Conservation (phyloP, 2,797 vertebrate genomes). For the Selene dorsalis region DNA sequence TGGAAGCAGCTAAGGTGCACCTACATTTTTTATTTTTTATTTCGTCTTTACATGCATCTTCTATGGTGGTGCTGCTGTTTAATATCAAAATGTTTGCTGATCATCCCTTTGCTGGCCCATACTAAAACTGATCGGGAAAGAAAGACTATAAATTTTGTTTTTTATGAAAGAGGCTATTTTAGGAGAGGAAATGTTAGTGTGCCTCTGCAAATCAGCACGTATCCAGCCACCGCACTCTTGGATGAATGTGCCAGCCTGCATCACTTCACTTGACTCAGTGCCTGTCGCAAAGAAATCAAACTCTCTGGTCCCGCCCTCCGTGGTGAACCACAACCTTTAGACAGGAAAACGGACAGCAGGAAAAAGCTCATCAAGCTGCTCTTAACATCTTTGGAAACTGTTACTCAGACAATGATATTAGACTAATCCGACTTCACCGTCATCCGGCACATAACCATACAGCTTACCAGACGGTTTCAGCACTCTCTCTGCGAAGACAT, state of each 20-base stretch:
- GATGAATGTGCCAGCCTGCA: conserved; percentile 61
- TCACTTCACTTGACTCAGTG: conserved; percentile 69
- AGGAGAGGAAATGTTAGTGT: conserved; percentile 47
- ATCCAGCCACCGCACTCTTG: conserved; percentile 54
- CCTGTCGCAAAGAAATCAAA: conserved; percentile 69
- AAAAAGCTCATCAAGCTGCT: conserved; percentile 75
- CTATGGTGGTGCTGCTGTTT: conserved; percentile 8
- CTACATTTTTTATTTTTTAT: not conserved
- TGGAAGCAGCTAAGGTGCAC: not conserved
- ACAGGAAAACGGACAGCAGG: conserved; percentile 73
- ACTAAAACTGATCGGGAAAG: conserved; percentile 16
- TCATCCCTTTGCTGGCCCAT: not conserved
- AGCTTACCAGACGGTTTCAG: conserved; percentile 54
- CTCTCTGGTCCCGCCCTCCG: conserved; percentile 63
- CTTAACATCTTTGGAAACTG: conserved; percentile 77
- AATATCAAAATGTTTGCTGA: conserved; percentile 14
- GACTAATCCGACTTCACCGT: conserved; percentile 56
- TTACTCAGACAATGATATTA: conserved; percentile 76
- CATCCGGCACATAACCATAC: conserved; percentile 44
- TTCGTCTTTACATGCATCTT: conserved; percentile 2
- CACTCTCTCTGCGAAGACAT: conserved; percentile 54
- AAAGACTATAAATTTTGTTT: conserved; percentile 29
- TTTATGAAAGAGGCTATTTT: conserved; percentile 42
- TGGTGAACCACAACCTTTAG: conserved; percentile 78
- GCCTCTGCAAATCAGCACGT: conserved; percentile 63